Conservation (phyloP, 2,797 vertebrate species). For the Sebastolobus altivelis region DNA sequence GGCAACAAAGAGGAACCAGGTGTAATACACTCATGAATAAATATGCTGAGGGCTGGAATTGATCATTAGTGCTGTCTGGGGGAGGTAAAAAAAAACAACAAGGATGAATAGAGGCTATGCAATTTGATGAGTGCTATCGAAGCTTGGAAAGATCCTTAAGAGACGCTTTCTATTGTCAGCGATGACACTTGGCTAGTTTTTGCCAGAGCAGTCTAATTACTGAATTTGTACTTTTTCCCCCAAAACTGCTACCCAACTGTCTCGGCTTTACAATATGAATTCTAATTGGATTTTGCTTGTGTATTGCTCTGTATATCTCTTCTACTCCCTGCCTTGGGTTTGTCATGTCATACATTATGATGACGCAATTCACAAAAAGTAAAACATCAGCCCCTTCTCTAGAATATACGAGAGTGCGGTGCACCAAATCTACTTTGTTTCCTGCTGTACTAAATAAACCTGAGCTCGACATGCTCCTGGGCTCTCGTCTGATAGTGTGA, state of each 20-base stretch:
- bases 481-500: constrained; percentile 51
- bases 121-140: constrained; percentile 62
- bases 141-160: constrained; percentile 54
- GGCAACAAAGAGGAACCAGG: constrained; percentile 74
- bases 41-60: constrained; percentile 70
- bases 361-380: background rate
- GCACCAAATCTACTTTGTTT: constrained; percentile 28
- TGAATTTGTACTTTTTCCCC: constrained; percentile 12
- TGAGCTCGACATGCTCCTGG: constrained; percentile 51
- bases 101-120: constrained; percentile 41
- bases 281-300: constrained; percentile 12
- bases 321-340: background rate
- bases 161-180: constrained; percentile 45
- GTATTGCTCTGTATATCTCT: background rate
- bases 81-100: constrained; percentile 35
- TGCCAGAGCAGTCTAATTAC: constrained; percentile 41
- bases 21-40: constrained; percentile 80
- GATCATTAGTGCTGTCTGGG: constrained; percentile 75
- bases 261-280: background rate
- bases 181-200: constrained; percentile 40
- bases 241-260: background rate
- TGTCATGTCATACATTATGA: constrained; percentile 1
- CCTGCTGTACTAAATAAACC: constrained; percentile 19
- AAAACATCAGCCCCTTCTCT: background rate
- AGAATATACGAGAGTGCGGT: background rate